Evolutionary conservation across 1,140 invertebrate genomes (phyloP).

Genomic region (Trypoxylus dichotomus): DNA sequence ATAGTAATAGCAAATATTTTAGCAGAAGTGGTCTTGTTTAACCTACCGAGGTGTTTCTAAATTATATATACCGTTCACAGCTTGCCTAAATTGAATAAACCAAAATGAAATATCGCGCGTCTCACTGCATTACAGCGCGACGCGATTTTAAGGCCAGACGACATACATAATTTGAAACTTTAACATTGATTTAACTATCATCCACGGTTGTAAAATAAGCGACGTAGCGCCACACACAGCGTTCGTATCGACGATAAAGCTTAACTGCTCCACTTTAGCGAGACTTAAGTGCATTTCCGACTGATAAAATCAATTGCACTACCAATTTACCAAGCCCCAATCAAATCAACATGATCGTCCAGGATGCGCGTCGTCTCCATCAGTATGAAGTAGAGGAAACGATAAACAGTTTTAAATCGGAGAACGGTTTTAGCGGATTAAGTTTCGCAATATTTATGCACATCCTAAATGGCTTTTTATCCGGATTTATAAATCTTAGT

Average conservation of each 20-base stretch:
- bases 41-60: no score
- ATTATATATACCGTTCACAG: no score
- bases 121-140: no score
- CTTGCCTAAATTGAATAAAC: neutral
- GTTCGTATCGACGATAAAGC: constrained; percentile 2
- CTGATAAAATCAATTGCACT: constrained; percentile 16
- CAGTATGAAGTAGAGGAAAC: neutral
- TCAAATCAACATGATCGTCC: constrained; percentile 18
- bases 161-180: neutral
- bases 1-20: no score
- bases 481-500: neutral
- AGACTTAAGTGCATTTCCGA: constrained; percentile 14
- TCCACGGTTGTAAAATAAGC: neutral
- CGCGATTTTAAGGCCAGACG: neutral
- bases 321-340: constrained; percentile 11
- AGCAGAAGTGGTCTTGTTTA: no score
- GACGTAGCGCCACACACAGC: neutral
- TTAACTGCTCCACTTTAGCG: constrained; percentile 11
- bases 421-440: constrained; percentile 4
- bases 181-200: constrained; percentile 9
- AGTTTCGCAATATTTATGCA: neutral
- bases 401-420: neutral
- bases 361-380: neutral
- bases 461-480: neutral
- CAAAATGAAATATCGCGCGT: neutral